Evolutionary conservation across 2,888 invertebrate genomes (phyloP).

Genomic region (Panorpa germanica): DNA sequence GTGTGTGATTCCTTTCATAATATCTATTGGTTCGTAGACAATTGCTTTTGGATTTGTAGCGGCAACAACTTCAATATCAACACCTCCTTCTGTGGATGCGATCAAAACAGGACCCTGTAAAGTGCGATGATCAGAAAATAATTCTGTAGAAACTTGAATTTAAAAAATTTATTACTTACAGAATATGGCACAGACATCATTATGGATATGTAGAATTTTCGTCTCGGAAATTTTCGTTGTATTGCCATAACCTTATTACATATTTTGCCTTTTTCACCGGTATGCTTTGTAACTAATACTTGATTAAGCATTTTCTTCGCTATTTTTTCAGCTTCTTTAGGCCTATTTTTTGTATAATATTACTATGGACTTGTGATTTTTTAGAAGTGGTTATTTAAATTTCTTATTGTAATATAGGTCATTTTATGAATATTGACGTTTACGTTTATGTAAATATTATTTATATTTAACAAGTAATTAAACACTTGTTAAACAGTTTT

Average conservation of each 20-base stretch:
- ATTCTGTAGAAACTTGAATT: too few relatives aligned
- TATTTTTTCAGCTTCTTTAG: conserved; percentile 62
- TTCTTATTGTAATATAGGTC: too few relatives aligned
- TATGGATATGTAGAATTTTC: conserved; percentile 87
- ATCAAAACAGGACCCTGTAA: conserved; percentile 83
- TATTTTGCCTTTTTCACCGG: conserved; percentile 69
- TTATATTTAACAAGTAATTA: too few relatives aligned
- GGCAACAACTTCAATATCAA: conserved; percentile 93
- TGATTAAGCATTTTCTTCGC: conserved; percentile 77
- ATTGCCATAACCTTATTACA: conserved; percentile 86
- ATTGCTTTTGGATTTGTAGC: conserved; percentile 85
- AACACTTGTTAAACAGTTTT: too few relatives aligned
- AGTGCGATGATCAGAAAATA: conserved; percentile 10
- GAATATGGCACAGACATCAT: conserved; percentile 94
- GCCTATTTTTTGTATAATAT: too few relatives aligned
- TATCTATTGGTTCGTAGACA: conserved; percentile 77
- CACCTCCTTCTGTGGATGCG: conserved; percentile 88
- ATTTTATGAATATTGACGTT: too few relatives aligned
- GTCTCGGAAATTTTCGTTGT: conserved; percentile 77
- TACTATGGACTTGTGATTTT: too few relatives aligned
- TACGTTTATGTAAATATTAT: too few relatives aligned
- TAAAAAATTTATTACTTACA: neutral
- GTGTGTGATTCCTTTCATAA: conserved; percentile 51
- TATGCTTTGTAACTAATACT: conserved; percentile 76
- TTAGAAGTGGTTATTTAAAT: too few relatives aligned